These are phyloP conservation scores for Cottoperca gobio DNA, from an alignment of 2,797 vertebrate species.

Conservation along the genomic window DNA sequence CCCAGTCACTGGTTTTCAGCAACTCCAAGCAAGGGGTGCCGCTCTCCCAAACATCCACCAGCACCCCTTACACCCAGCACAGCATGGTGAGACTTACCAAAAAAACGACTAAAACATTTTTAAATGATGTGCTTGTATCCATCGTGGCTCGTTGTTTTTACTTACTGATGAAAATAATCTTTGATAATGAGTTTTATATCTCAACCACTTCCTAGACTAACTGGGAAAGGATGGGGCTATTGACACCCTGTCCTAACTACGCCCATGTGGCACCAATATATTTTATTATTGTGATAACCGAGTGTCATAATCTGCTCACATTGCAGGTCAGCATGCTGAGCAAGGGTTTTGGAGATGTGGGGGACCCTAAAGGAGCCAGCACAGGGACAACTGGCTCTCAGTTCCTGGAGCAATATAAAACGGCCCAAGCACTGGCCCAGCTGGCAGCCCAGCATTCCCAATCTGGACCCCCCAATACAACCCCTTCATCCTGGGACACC, in stretches of 20 bases:
- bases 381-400: conserved; percentile 95
- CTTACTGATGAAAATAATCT: conserved; percentile 1
- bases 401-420: conserved; percentile 99
- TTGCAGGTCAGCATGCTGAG: conserved; percentile 91
- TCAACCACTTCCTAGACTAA: neutral
- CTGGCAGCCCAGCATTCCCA: conserved; percentile 95
- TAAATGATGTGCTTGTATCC: no score
- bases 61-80: conserved; percentile 91
- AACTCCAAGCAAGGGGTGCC: conserved; percentile 94
- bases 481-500: conserved; percentile 91
- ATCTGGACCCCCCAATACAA: conserved; percentile 78
- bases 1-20: conserved; percentile 97
- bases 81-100: conserved; percentile 89
- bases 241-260: neutral
- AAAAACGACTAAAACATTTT: neutral
- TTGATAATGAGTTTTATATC: neutral
- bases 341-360: conserved; percentile 95
- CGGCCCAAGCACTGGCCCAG: conserved; percentile 96
- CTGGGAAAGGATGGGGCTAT: neutral
- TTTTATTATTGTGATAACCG: neutral
- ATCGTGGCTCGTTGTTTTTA: neutral
- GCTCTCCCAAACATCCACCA: conserved; percentile 88
- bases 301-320: neutral
- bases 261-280: neutral
- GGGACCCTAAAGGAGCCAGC: conserved; percentile 91